Evolutionary conservation across 64 coral and sea anemone genomes (phyloP).

Genomic region (Trachythela sp.): DNA sequence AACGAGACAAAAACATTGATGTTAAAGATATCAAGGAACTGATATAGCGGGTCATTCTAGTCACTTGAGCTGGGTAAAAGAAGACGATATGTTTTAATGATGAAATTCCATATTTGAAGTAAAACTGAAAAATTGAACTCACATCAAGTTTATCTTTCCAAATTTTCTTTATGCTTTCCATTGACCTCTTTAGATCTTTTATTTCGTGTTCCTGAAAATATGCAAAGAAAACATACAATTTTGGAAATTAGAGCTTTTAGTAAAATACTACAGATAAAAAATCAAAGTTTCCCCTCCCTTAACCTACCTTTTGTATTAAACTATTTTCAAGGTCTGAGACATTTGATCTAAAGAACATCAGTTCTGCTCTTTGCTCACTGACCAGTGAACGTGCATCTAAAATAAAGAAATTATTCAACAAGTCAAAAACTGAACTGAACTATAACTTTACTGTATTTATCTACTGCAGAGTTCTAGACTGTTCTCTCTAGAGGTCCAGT

Average conservation of each 20-base stretch:
- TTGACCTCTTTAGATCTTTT: background rate
- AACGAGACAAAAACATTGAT: background rate
- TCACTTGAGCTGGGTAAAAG: too few relatives aligned
- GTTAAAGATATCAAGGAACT: too few relatives aligned
- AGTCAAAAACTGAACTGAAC: background rate
- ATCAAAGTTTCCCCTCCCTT: background rate
- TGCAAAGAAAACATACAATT: background rate
- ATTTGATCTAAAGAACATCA: background rate
- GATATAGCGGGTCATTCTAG: too few relatives aligned
- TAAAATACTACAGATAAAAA: background rate
- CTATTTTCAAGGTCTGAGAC: background rate
- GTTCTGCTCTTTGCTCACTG: background rate
- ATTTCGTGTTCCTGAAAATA: background rate
- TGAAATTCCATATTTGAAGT: background rate
- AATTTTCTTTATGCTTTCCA: conserved; percentile 8
- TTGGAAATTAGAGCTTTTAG: background rate
- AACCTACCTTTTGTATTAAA: background rate
- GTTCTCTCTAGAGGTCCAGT: too few relatives aligned
- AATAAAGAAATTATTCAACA: background rate
- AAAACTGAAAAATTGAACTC: background rate
- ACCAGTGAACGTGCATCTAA: background rate
- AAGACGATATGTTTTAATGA: background rate
- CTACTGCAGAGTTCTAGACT: too few relatives aligned
- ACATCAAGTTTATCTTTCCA: conserved; percentile 17
- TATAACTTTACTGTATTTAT: background rate